Base-by-base conservation (phyloP, 1,140 invertebrate species). In the Antheraea pernyi region DNA sequence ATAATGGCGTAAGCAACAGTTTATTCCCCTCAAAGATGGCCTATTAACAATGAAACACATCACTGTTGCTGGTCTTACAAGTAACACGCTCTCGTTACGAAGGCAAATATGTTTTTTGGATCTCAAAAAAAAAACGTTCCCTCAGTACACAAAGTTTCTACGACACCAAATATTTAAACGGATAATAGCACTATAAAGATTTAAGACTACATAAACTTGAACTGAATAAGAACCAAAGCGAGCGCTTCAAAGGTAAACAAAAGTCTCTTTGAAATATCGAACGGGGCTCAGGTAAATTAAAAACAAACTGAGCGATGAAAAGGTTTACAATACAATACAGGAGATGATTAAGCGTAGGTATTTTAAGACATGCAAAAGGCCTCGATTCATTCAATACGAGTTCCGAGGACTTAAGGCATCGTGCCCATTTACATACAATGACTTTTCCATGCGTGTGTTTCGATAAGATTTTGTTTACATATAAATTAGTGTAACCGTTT, bases 291-390 rank as follows among this genome's bases (percentile, higher is more conserved):
- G 9, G 64, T 64, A 73, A 73, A 70, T 73, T 67, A 70, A 70
- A 73, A 73, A 70, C 68, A 70, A 67, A 65, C 61, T 67, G 65
- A 37, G 36, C 39, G 60, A 46, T 46, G 16, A 39, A 53, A 59
- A 68, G 59, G 46, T 73, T 68, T 37, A 30, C 19, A 65, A 48
- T 67, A 67, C 68, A 71, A 63, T 71, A 64, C 37, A 6, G 62
- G 61, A 46, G 63, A 76, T 68, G 64, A 76, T 70, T 68, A 48
- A 69, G 72, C 37, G 36, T 69, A 68, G 9, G 59, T 69, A 63
- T 62, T 69, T 37, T 46, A 72, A 67, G 68, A 19, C 36, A 59
- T 68, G 16, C n/a, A 62, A 72, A 65, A 18, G 69, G 39, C 19
- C 42, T 48, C 69, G 63, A 68, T 53, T 69, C 59, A 63, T 70